Conservation (phyloP, 2,888 invertebrate species). For the Drosophila leonis region DNA sequence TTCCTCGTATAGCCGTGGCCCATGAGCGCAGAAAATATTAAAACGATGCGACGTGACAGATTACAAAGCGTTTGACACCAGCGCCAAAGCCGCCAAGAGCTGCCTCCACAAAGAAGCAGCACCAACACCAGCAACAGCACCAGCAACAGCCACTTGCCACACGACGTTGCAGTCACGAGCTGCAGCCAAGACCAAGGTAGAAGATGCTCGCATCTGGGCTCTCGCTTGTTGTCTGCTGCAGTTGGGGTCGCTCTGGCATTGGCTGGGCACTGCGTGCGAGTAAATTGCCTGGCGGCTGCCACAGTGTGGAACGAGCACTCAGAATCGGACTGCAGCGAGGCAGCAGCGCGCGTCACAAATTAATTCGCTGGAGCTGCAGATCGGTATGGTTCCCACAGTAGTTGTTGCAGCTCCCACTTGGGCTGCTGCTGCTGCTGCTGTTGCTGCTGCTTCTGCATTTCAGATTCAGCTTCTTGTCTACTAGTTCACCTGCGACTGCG, state of each 20-base stretch:
- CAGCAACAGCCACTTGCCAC: slow-evolving; percentile 74
- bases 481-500: slow-evolving; percentile 78
- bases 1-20: slow-evolving; percentile 64
- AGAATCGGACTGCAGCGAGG: slow-evolving; percentile 42
- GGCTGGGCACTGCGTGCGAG: slow-evolving; percentile 61
- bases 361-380: slow-evolving; percentile 71
- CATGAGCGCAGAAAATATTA: slow-evolving; percentile 72
- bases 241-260: slow-evolving; percentile 23
- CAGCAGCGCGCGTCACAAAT: slow-evolving; percentile 79
- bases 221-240: slow-evolving; percentile 22
- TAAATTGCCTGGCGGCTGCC: slow-evolving; percentile 76
- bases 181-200: slow-evolving; percentile 17
- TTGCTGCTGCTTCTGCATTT: slow-evolving; percentile 28
- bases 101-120: slow-evolving; percentile 36
- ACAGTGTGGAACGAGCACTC: slow-evolving; percentile 52
- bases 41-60: slow-evolving; percentile 85
- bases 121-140: slow-evolving; percentile 29
- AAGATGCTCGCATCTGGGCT: slow-evolving; percentile 8
- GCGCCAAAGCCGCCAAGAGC: slow-evolving; percentile 79
- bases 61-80: slow-evolving; percentile 84
- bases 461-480: slow-evolving; percentile 39
- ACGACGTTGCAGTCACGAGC: slow-evolving; percentile 67
- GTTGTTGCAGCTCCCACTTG: slow-evolving; percentile 44
- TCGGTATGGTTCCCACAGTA: slow-evolving; percentile 79
- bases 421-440: slow-evolving; percentile 1